Evolutionary conservation across 1,140 invertebrate genomes (phyloP).

Genomic region (Drosophila varians): DNA sequence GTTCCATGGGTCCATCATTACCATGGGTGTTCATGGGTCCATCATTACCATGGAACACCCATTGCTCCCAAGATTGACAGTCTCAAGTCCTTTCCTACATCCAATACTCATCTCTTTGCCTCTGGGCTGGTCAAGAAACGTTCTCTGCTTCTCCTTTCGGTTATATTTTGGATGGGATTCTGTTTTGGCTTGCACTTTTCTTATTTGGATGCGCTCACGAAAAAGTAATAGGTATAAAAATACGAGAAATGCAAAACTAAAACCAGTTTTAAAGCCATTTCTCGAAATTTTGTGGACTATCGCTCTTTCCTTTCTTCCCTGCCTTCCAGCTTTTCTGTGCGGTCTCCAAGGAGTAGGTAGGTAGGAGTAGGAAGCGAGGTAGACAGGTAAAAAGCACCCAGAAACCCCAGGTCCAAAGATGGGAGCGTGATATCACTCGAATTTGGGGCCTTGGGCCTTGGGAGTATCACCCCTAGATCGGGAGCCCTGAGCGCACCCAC

Average conservation of each 20-base stretch:
- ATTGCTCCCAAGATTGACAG: too few species aligned
- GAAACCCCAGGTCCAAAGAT: conserved; percentile 20
- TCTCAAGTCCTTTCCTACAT: too few species aligned
- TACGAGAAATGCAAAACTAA: conserved; percentile 23
- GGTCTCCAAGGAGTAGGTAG: neutral
- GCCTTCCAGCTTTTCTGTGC: neutral
- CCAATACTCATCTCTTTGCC: too few species aligned
- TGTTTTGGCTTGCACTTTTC: conserved; percentile 36
- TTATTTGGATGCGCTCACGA: conserved; percentile 30
- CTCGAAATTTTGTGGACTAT: conserved; percentile 52
- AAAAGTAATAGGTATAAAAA: conserved; percentile 2
- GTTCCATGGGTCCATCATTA: too few species aligned
- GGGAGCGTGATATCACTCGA: conserved; percentile 31
- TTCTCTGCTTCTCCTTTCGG: conserved; percentile 6
- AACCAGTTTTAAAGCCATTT: conserved; percentile 69
- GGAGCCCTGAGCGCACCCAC: conserved; percentile 20
- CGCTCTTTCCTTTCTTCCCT: conserved; percentile 1
- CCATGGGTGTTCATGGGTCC: too few species aligned
- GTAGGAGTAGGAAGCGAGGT: neutral
- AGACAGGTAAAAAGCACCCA: conserved; percentile 43
- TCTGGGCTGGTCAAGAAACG: too few species aligned
- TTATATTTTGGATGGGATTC: too few species aligned
- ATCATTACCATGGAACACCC: conserved; percentile 6
- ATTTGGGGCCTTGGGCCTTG: too few species aligned
- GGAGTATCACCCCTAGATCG: too few species aligned